phyloP scores from a whole-genome alignment of 2,888 invertebrate genomes.

The Marasmarcha lunaedactyla region DNA sequence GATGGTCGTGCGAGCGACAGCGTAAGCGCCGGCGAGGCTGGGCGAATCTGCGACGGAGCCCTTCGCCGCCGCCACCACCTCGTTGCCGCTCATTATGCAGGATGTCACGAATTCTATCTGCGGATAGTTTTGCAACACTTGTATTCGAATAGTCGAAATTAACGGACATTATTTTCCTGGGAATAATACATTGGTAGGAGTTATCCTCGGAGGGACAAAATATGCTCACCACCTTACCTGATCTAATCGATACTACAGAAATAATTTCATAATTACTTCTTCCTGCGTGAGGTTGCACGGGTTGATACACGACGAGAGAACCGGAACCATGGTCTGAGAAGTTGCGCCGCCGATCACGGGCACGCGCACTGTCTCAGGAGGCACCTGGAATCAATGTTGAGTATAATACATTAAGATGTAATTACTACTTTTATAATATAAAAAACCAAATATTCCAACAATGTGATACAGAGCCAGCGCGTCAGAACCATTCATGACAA shows the following conservation, averaged over 20 bases:
- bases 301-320: conserved; percentile 74
- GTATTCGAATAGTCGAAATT: not conserved
- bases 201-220: too few relatives aligned
- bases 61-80: conserved; percentile 40
- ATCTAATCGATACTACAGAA: too few relatives aligned
- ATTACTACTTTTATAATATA: too few relatives aligned
- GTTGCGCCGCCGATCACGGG: conserved; percentile 79
- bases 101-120: conserved; percentile 55
- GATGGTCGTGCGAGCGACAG: conserved; percentile 44
- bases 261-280: too few relatives aligned
- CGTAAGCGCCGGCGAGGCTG: conserved; percentile 49
- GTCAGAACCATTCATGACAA: too few relatives aligned
- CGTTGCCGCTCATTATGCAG: conserved; percentile 49
- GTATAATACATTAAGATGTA: too few relatives aligned
- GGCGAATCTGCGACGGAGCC: conserved; percentile 34
- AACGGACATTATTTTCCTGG: too few relatives aligned
- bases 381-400: conserved; percentile 37
- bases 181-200: too few relatives aligned
- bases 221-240: too few relatives aligned
- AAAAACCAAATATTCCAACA: too few relatives aligned
- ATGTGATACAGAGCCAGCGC: too few relatives aligned
- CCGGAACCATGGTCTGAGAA: conserved; percentile 77
- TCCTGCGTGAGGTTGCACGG: conserved; percentile 58
- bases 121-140: not conserved
- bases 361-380: conserved; percentile 72